Base-by-base conservation (phyloP, 2,888 invertebrate species). In the Laothoe populi region DNA sequence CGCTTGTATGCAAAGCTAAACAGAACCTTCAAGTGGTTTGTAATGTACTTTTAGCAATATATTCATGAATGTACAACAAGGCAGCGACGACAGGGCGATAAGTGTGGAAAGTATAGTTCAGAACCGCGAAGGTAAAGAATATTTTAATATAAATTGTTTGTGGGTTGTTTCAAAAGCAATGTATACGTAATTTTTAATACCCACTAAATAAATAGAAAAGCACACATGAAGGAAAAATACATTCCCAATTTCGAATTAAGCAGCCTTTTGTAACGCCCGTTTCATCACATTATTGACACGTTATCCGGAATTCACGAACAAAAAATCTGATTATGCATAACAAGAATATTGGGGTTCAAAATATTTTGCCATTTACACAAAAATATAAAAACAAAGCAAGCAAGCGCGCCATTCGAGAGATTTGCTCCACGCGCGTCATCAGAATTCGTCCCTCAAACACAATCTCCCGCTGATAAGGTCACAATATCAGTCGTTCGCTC, bases 401-500 rank as follows among this genome's bases (percentile, higher is more conserved):
- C 44, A 68, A 70, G 74, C 74, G 74, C 75, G 66, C 68, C 73
- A 73, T 74, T 69, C 68, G 71, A 79, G 75, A 78, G 80, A 78
- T 81, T 81, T 78, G 74, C 75, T 72, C 74, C 74, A 81, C 77
- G 79, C 74, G 82, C 82, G 82, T 85, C 87, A 84, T 86, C 87
- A 83, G 81, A 84, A 84, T 81, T 83, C 81, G 82, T 82, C 84
- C 87, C 84, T 84, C 83, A 86, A 87, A 87, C 84, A 87, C 88
- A 87, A 89, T 90, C 89, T 89, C 81, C 82, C 77, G 76, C 84
- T 85, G 91, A 92, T 90, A 90, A 91, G 88, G 90, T 89, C 88
- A 86, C 83, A 85, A 88, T 89, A 90, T 88, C 89, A 88, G 86
- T 86, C 87, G 88, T 87, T 90, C 91, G 89, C 85, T 92, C 89